Percentiles rank a stretch among this genome's conserved stretches.
Evolutionary conservation across 2,888 invertebrate species (phyloP).

Genomic region (Furcula furcula): DNA sequence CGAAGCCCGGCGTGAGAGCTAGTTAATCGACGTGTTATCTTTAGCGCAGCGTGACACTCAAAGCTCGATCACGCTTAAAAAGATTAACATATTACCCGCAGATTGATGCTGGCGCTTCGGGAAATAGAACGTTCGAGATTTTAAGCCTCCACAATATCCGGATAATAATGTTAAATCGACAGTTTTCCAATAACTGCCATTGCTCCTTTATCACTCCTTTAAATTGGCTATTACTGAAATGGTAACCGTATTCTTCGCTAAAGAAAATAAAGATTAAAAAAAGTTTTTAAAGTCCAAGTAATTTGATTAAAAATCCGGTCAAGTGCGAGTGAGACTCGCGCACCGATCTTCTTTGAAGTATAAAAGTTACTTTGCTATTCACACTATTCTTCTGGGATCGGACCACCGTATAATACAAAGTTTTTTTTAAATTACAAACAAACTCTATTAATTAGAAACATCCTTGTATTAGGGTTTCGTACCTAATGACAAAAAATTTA

Average conservation of each 20-base stretch:
- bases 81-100: constrained; percentile 58
- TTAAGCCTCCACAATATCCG: constrained; percentile 36
- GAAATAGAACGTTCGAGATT: constrained; percentile 35
- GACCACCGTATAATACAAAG: too few species aligned
- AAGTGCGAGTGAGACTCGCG: too few species aligned
- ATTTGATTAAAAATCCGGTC: constrained; percentile 6
- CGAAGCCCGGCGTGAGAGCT: constrained; percentile 25
- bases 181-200: constrained; percentile 41
- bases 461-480: too few species aligned
- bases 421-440: too few species aligned
- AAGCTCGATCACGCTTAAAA: constrained; percentile 55
- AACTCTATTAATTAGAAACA: too few species aligned
- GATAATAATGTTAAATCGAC: constrained; percentile 45
- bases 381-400: too few species aligned
- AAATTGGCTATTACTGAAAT: constrained; percentile 53
- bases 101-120: constrained; percentile 41
- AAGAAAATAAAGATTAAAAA: too few species aligned
- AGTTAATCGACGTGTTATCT: constrained; percentile 48
- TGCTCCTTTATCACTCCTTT: constrained; percentile 45
- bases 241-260: constrained; percentile 26
- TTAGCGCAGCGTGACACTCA: constrained; percentile 40
- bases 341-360: too few species aligned
- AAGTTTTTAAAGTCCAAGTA: too few species aligned
- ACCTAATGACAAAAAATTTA: too few species aligned
- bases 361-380: too few species aligned